Conservation (phyloP, 23 tunicate species). For the Botrylloides violaceus region DNA sequence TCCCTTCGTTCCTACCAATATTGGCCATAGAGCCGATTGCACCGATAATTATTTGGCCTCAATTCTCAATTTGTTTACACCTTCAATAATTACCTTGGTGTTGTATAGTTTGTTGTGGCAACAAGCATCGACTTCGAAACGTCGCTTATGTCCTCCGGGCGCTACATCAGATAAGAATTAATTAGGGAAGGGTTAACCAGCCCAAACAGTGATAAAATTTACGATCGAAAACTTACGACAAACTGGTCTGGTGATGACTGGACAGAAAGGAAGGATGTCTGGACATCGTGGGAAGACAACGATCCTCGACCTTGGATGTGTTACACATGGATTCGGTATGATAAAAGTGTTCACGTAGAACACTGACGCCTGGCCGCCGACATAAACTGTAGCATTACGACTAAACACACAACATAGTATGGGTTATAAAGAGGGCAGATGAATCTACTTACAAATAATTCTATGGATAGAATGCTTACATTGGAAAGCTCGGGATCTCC, state of each 20-base stretch:
- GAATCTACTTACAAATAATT: neutral
- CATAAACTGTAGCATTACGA: constrained; percentile 30
- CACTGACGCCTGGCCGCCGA: constrained; percentile 25
- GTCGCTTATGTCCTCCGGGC: neutral
- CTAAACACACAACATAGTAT: constrained; percentile 10
- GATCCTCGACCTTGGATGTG: neutral
- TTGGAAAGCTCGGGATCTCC: constrained; percentile 25
- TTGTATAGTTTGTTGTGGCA: constrained; percentile 28
- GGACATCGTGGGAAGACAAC: constrained; percentile 27
- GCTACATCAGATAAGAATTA: neutral
- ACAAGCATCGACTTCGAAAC: constrained; percentile 22
- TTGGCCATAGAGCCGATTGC: neutral
- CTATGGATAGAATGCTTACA: constrained; percentile 13
- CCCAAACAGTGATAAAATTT: too few species aligned
- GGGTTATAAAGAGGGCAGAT: neutral
- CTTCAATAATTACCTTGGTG: constrained; percentile 15
- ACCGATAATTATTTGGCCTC: neutral
- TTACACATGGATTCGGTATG: constrained; percentile 34
- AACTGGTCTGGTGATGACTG: constrained; percentile 29
- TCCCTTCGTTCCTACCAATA: too few species aligned
- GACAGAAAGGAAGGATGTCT: constrained; percentile 18
- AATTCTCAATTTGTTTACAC: neutral
- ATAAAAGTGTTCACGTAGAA: constrained; percentile 7
- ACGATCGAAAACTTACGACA: constrained; percentile 53
- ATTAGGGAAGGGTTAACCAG: too few species aligned